Percentiles rank a stretch among this genome's conserved stretches.
Conservation (phyloP, 2,888 invertebrate genomes). For the Rhamphomyia laevipes region DNA sequence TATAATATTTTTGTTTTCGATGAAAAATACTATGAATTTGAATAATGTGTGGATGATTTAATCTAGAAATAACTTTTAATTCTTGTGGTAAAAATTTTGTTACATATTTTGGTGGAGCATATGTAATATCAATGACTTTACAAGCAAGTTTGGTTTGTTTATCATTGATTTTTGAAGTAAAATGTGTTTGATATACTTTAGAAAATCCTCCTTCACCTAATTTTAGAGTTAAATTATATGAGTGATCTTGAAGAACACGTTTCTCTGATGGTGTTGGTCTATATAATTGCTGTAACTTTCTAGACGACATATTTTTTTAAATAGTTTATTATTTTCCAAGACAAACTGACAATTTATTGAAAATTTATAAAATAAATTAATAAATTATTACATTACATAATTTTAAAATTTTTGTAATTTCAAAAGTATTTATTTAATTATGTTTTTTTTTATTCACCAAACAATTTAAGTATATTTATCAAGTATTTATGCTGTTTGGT, state of each 20-base stretch:
- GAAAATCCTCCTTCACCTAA: constrained; percentile 68
- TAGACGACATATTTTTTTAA: too few relatives aligned
- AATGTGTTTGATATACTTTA: constrained; percentile 46
- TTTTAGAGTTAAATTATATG: constrained; percentile 52
- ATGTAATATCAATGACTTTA: constrained; percentile 60
- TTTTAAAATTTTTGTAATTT: too few relatives aligned
- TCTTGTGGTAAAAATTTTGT: constrained; percentile 74
- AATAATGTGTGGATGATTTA: constrained; percentile 70
- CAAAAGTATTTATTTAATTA: too few relatives aligned
- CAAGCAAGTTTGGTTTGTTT: constrained; percentile 46
- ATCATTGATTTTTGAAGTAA: constrained; percentile 1
- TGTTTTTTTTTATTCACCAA: too few relatives aligned
- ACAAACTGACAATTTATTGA: too few relatives aligned
- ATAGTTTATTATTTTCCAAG: too few relatives aligned
- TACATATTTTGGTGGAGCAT: constrained; percentile 65
- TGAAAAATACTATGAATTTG: constrained; percentile 65
- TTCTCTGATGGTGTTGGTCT: constrained; percentile 21
- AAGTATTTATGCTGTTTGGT: too few relatives aligned
- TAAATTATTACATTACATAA: too few relatives aligned
- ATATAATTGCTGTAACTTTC: too few relatives aligned
- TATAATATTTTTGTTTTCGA: constrained; percentile 56
- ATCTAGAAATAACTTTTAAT: constrained; percentile 58
- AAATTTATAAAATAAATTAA: too few relatives aligned
- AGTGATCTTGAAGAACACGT: constrained; percentile 46
- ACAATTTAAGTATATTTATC: too few relatives aligned